A percentile compares a stretch with the other conserved stretches of the same genome.
These are phyloP conservation scores for Didymodactylos carnosus DNA, from an alignment of 2,888 invertebrate species.

Conservation along the genomic window DNA sequence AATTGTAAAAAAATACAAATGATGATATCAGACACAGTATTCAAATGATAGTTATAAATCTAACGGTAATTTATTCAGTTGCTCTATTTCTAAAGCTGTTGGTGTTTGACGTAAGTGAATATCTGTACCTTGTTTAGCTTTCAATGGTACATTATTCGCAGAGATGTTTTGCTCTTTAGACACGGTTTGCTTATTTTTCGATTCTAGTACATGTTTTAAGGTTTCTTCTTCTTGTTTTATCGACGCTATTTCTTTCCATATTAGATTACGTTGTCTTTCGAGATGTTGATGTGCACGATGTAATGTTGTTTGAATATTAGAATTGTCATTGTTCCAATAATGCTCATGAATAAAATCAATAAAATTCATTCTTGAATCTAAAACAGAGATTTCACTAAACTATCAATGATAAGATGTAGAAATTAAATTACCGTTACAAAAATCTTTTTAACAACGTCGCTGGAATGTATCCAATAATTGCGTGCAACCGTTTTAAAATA, in stretches of 20 bases:
- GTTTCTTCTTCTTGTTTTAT: neutral
- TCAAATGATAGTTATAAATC: neutral
- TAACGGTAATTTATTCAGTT: neutral
- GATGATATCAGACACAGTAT: neutral
- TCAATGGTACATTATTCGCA: too few species aligned
- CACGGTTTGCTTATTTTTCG: neutral
- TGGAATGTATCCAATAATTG: too few species aligned
- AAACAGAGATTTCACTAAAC: too few species aligned
- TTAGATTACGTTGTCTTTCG: neutral
- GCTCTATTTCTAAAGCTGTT: neutral
- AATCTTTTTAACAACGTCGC: too few species aligned
- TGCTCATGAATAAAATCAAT: neutral
- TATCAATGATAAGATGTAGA: too few species aligned
- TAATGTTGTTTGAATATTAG: neutral
- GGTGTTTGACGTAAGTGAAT: neutral
- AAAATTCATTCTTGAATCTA: too few species aligned
- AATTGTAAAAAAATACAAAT: neutral
- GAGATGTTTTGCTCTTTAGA: too few species aligned
- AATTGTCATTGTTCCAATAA: neutral
- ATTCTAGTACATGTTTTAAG: neutral
- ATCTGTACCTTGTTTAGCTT: neutral
- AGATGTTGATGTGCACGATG: neutral
- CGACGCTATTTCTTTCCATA: neutral
- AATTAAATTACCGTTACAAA: too few species aligned
- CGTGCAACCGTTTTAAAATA: too few species aligned